These are phyloP conservation scores for Lymantria dispar DNA, from an alignment of 2,888 invertebrate genomes.

Conservation along the genomic window DNA sequence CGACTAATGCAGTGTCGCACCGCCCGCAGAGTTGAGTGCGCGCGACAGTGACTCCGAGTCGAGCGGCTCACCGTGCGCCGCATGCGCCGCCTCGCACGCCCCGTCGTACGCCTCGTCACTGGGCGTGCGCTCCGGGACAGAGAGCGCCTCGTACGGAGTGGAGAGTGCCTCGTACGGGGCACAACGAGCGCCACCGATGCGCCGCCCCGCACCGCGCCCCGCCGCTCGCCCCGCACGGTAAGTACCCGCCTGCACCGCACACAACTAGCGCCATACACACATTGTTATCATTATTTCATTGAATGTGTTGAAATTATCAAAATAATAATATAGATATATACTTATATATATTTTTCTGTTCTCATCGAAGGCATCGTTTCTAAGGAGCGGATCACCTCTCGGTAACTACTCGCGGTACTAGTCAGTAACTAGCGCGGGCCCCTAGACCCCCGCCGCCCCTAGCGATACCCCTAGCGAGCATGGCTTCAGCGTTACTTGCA, in stretches of 20 bases:
- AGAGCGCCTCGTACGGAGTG: not conserved
- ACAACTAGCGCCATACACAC: not conserved
- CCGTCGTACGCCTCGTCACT: slow-evolving; percentile 43
- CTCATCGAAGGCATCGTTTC: slow-evolving; percentile 69
- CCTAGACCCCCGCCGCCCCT: slow-evolving; percentile 13
- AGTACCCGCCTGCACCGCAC: not conserved
- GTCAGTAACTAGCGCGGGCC: slow-evolving; percentile 15
- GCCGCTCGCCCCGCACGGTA: slow-evolving; percentile 4
- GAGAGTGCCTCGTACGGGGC: not conserved
- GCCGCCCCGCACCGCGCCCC: slow-evolving; percentile 29
- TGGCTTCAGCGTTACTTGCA: slow-evolving; percentile 49
- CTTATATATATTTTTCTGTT: slow-evolving; percentile 45
- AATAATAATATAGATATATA: too few relatives aligned
- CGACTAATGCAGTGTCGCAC: too few relatives aligned
- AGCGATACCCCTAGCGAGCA: slow-evolving; percentile 39
- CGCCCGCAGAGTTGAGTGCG: slow-evolving; percentile 40
- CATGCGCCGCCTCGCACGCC: slow-evolving; percentile 58
- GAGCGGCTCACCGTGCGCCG: slow-evolving; percentile 69
- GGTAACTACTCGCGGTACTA: slow-evolving; percentile 38
- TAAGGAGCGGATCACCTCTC: slow-evolving; percentile 50
- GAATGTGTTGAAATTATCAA: too few relatives aligned
- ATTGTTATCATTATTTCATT: not conserved
- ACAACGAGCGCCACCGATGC: slow-evolving; percentile 54
- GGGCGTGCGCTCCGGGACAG: too few relatives aligned
- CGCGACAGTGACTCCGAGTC: slow-evolving; percentile 67